Evolutionary conservation across 2,888 invertebrate species (phyloP), one percentile per base, ranked within the genome.

Genomic region (Drosophila mayaguana): DNA sequence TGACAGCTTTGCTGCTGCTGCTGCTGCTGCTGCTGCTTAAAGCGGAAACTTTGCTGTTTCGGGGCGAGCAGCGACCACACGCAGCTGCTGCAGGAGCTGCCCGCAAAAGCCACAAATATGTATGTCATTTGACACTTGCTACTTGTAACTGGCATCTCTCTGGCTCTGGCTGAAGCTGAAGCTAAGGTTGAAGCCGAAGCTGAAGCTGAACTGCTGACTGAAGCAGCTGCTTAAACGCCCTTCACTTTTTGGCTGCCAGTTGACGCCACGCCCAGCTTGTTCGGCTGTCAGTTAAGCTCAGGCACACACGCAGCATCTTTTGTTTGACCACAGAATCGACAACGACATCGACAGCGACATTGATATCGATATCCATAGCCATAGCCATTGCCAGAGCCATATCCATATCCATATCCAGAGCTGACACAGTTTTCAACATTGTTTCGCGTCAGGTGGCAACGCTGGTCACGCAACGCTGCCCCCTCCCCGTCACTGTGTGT

Each of bases 101-200:
- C 84, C 83, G 60, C 88, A 77, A 83, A 81, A 85, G 82, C 85
- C 85, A 74, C 85, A 86, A 78, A 78, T 88, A 80, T 84, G 84
- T 88, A 71, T 89, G 89, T 89, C 53, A 71, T 42, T 71, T 63
- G 72, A 71, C 69, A 69, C 70, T 69, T 70, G 70, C 60, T 40
- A 18, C 64, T 60, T 60, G 63, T 28, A 25, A 18, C 61, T 73
- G 64, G 60, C 38, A 32, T 32, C 32, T 32, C 65, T 48, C 16
- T 28, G n/a, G 38, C 36, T 14, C 14, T 66, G 16, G 40, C 51
- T 63, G 48, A 53, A 62, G 71, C 65, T 45, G n/a, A n/a, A n/a
- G n/a, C n/a, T n/a, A n/a, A n/a, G n/a, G n/a, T n/a, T n/a, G 22
- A 2, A 2, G 18, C 34, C 36, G 8, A 0, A 8, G 20, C 32